Evolutionary conservation across 2,797 vertebrate genomes (phyloP), one percentile per base, ranked within the genome.

Genomic region (Taenioides sp.): DNA sequence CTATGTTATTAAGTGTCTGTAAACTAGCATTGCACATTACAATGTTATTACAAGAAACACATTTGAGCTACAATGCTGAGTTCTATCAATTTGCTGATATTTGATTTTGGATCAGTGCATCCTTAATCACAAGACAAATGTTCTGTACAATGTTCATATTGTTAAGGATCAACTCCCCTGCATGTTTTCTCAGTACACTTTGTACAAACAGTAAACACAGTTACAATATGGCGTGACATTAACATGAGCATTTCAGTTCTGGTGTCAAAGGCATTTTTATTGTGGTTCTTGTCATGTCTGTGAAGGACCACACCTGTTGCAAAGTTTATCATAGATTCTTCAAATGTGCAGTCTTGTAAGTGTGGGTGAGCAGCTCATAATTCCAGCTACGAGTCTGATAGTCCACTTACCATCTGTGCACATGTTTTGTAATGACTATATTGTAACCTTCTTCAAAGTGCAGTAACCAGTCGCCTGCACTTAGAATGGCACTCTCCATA

Each of bases 181-280:
- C 76, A 65, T 67, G 76, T 81, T 81, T 73, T 65, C 65, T 60
- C 49, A 77, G 49, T 74, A 72, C 79, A 80, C 73, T 80, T 20
- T 55, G 28, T 63, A 10, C 62, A 47, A 28, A 55, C 59, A 78
- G 80, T 87, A 88, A 90, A 90, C 89, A 90, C 86, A 77, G 73
- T 74, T 70, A 89, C 72, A 84, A 88, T 85, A 83, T 89, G 78
- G 90, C 81, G 65, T 82, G 57, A 88, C 87, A 87, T 86, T 7
- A 25, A 87, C 87, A 87, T 73, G 84, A 89, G 80, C 71, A 82
- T 79, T 80, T 84, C 86, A 82, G 84, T 85, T 87, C 87, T 37
- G 84, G 82, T 77, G 50, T 89, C 83, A 78, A 91, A 90, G 90
- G 89, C 89, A 88, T 83, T 72, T 70, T 79, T 31, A 75, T 86